Evolutionary conservation across 2,888 invertebrate genomes (phyloP).

Genomic region (Ligdia adustata): DNA sequence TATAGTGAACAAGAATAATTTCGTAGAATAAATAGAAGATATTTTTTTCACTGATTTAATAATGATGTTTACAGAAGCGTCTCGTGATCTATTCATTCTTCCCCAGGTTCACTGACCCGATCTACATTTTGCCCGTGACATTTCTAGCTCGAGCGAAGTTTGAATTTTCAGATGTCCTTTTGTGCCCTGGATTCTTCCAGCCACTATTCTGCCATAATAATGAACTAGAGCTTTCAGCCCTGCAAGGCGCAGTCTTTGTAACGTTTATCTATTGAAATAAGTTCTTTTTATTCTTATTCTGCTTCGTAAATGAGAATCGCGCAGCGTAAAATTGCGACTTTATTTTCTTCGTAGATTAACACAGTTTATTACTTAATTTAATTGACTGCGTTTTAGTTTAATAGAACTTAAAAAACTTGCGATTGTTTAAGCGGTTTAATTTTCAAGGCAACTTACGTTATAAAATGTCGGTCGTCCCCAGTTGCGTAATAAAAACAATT

Average conservation of each 20-base stretch:
- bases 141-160: conserved; percentile 36
- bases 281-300: conserved; percentile 19
- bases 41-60: too few species aligned
- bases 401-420: too few species aligned
- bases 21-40: too few species aligned
- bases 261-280: conserved; percentile 41
- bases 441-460: too few species aligned
- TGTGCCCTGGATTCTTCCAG: conserved; percentile 46
- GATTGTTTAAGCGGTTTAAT: too few species aligned
- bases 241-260: conserved; percentile 45
- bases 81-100: conserved; percentile 2
- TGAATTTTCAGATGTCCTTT: conserved; percentile 60
- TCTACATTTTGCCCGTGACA: conserved; percentile 18
- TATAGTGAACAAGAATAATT: too few species aligned
- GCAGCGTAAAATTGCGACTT: conserved; percentile 1
- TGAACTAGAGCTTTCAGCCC: conserved; percentile 45
- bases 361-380: too few species aligned
- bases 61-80: not conserved
- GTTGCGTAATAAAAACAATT: too few species aligned
- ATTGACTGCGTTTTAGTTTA: too few species aligned
- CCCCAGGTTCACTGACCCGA: conserved; percentile 8
- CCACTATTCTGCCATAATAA: conserved; percentile 57
- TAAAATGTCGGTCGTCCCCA: too few species aligned
- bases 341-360: conserved; percentile 6
- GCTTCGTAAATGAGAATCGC: conserved; percentile 4